These are phyloP conservation scores for Coracias cyanogaster DNA, from an alignment of 2,797 vertebrate genomes.

Conservation along the genomic window DNA sequence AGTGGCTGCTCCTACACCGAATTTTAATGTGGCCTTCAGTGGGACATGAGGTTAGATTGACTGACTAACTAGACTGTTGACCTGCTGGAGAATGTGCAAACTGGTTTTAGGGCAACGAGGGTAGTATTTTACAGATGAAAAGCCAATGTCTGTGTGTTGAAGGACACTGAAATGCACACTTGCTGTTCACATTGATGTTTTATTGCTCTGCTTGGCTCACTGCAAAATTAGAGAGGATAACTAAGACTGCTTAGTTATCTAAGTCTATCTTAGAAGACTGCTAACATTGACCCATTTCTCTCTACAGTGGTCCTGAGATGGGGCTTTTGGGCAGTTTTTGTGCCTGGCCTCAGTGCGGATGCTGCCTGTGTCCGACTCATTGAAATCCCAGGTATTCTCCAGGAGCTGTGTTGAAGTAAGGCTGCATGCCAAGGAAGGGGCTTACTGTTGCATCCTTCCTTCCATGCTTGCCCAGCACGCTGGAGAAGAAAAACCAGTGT, in stretches of 20 bases:
- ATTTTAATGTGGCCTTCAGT: neutral
- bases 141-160: accelerated
- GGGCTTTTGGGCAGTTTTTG: neutral
- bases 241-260: too few species aligned
- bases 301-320: neutral
- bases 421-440: neutral
- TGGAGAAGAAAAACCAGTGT: neutral
- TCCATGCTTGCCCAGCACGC: neutral
- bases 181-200: neutral
- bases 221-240: neutral
- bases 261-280: too few species aligned
- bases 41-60: neutral
- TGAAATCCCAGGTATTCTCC: neutral
- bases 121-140: neutral
- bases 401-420: neutral
- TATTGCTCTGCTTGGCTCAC: neutral
- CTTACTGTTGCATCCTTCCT: neutral
- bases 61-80: neutral
- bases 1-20: neutral
- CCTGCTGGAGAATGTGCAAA: neutral
- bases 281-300: accelerated
- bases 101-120: neutral
- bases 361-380: accelerated
- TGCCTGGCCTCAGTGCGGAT: neutral
- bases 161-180: neutral